These are phyloP conservation scores for Callyntrura sp. DNA, from an alignment of 2,888 invertebrate genomes.

Conservation along the genomic window DNA sequence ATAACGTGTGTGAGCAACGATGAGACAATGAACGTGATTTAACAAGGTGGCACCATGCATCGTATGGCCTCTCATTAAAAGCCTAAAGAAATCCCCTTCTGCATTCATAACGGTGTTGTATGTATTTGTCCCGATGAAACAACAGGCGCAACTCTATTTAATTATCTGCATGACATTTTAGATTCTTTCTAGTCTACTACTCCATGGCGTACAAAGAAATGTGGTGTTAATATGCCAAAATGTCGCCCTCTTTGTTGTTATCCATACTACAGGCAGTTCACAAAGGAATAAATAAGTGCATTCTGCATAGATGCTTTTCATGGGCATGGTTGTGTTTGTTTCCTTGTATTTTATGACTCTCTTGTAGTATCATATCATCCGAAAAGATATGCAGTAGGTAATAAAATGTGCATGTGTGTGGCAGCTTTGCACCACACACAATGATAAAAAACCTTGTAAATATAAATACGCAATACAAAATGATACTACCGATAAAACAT, in stretches of 20 bases:
- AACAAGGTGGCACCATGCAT: constrained; percentile 64
- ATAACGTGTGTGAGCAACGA: not conserved
- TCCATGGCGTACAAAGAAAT: too few relatives aligned
- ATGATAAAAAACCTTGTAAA: not conserved
- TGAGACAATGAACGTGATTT: constrained; percentile 69
- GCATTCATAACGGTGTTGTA: not conserved
- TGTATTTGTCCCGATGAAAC: too few relatives aligned
- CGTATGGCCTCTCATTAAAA: constrained; percentile 7
- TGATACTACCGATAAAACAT: not conserved
- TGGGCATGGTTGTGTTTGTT: not conserved
- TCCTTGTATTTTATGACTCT: not conserved
- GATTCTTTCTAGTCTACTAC: too few relatives aligned
- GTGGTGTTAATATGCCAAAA: too few relatives aligned
- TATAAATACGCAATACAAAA: not conserved
- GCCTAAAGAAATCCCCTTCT: not conserved
- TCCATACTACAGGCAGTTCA: too few relatives aligned
- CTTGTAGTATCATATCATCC: not conserved
- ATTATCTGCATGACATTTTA: not conserved
- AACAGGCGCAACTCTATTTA: not conserved
- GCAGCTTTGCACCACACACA: constrained; percentile 27
- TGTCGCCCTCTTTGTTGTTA: not conserved
- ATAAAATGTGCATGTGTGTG: constrained; percentile 19
- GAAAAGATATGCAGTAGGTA: not conserved
- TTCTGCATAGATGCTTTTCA: not conserved
- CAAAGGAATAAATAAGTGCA: not conserved